phyloP scores from a whole-genome alignment of 2,797 vertebrate genomes.

The Kryptopterus vitreolus region DNA sequence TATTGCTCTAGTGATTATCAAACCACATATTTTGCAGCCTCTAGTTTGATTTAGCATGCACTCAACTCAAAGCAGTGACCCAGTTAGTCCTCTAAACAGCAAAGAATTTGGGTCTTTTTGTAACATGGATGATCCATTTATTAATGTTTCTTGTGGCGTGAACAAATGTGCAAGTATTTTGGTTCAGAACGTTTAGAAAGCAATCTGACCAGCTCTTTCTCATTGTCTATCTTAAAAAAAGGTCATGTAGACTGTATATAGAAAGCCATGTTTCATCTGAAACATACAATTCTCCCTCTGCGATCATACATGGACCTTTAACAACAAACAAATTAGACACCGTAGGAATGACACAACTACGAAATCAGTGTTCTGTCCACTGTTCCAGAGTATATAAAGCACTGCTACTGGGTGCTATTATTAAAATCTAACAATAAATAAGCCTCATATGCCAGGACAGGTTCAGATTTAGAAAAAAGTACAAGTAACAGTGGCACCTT shows the following conservation, averaged over 20 bases:
- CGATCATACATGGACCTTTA: background rate
- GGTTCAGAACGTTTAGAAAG: background rate
- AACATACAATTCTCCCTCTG: background rate
- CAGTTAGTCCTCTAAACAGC: background rate
- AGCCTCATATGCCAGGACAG: background rate
- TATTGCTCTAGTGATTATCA: background rate
- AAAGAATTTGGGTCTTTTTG: background rate
- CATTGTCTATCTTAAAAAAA: background rate
- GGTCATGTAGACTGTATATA: slow-evolving; percentile 9
- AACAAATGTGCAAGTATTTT: background rate
- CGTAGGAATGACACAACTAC: background rate
- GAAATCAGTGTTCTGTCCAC: background rate
- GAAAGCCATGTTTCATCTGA: background rate
- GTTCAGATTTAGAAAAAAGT: background rate
- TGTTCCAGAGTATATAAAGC: background rate
- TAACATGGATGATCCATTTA: background rate
- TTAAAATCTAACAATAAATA: background rate
- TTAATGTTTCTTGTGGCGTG: background rate
- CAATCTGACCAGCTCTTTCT: background rate
- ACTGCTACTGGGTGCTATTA: background rate
- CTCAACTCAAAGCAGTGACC: background rate
- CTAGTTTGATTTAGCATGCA: background rate
- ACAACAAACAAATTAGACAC: background rate
- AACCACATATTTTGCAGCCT: background rate
- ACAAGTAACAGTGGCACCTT: background rate